Evolutionary conservation across 2,888 invertebrate species (phyloP).

Genomic region (Lamellibrachia columna): DNA sequence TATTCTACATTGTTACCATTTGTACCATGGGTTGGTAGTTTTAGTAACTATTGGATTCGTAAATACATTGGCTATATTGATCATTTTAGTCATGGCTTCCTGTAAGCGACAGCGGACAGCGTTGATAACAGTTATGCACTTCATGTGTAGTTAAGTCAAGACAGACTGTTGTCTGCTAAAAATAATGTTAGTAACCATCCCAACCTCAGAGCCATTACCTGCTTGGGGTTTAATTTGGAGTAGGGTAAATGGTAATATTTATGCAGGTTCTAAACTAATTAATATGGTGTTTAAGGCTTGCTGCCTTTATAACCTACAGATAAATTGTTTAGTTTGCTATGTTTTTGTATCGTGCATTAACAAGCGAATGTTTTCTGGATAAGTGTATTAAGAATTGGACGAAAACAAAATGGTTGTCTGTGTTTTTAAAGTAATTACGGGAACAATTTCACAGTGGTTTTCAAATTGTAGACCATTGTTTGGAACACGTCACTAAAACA

Average conservation of each 20-base stretch:
- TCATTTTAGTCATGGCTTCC: neutral
- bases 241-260: neutral
- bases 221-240: neutral
- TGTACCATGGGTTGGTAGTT: neutral
- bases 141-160: neutral
- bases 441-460: no score
- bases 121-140: neutral
- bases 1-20: neutral
- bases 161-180: neutral
- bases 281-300: neutral
- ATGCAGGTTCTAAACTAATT: neutral
- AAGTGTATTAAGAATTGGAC: neutral
- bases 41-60: neutral
- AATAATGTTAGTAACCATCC: neutral
- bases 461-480: no score
- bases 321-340: neutral
- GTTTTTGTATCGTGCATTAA: neutral
- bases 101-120: neutral
- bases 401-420: neutral
- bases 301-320: neutral
- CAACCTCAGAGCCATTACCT: neutral
- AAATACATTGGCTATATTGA: neutral
- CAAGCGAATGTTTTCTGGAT: neutral
- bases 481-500: no score
- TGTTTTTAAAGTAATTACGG: neutral